Conservation (phyloP, 2,113 vertebrate species). For the Colaptes auratus region DNA sequence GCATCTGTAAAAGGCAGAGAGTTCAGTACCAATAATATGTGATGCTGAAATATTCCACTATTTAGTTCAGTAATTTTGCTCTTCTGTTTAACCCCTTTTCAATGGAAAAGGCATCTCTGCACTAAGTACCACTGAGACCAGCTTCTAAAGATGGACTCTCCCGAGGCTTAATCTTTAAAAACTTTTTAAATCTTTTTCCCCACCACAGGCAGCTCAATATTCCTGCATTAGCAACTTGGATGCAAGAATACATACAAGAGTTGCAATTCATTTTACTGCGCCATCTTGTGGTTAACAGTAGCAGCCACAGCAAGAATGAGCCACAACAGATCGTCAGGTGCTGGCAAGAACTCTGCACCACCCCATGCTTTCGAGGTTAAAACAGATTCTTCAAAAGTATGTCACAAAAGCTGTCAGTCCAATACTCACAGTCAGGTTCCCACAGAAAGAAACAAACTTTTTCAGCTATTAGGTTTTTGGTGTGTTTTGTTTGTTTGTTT, state of each 20-base stretch:
- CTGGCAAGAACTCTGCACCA: neutral
- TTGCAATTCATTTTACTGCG: constrained; percentile 36
- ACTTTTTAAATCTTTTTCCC: neutral
- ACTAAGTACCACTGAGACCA: neutral
- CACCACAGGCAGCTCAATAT: neutral
- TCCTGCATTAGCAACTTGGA: neutral
- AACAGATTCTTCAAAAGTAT: neutral
- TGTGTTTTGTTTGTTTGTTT: too few relatives aligned
- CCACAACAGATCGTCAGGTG: neutral
- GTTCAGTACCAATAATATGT: neutral
- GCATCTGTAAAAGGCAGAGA: neutral
- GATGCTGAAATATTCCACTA: neutral
- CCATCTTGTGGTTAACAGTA: constrained; percentile 49
- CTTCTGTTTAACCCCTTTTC: neutral
- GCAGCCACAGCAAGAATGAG: neutral
- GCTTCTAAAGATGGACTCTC: neutral
- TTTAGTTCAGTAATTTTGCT: neutral
- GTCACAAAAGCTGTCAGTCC: neutral
- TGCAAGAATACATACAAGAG: neutral
- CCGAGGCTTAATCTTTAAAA: neutral
- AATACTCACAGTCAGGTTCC: neutral
- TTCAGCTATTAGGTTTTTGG: neutral
- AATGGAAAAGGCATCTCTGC: neutral
- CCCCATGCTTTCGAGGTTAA: neutral
- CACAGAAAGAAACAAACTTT: neutral